Percentiles rank a stretch among this genome's conserved stretches.
Evolutionary conservation across 1,140 invertebrate species (phyloP).

Genomic region (Glomeris maerens): DNA sequence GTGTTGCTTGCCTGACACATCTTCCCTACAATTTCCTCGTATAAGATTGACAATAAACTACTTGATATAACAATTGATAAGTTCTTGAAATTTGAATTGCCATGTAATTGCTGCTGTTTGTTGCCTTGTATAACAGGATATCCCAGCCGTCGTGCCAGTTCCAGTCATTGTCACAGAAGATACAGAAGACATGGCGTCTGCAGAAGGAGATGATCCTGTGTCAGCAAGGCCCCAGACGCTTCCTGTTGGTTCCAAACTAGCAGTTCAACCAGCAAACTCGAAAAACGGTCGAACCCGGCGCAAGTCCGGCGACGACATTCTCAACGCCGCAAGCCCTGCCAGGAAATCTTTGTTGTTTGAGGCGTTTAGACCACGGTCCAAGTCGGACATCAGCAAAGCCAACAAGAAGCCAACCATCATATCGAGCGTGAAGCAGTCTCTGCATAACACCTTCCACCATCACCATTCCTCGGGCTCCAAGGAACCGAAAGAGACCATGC

Average conservation of each 20-base stretch:
- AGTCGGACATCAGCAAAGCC: constrained; percentile 53
- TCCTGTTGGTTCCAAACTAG: background rate
- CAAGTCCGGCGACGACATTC: constrained; percentile 35
- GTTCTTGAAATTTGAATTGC: no score
- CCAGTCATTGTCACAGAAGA: constrained; percentile 11
- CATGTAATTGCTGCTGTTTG: no score
- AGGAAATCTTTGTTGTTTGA: constrained; percentile 46
- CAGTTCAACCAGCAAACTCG: background rate
- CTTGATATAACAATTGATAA: no score
- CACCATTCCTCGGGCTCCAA: constrained; percentile 18
- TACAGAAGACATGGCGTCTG: background rate
- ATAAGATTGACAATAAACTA: no score
- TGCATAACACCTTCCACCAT: constrained; percentile 34
- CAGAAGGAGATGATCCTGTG: constrained; percentile 1
- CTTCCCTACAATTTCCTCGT: no score
- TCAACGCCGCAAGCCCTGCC: constrained; percentile 17
- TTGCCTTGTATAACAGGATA: constrained; percentile 8
- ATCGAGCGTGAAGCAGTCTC: constrained; percentile 58
- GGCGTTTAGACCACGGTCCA: constrained; percentile 63
- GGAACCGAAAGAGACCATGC: constrained; percentile 2
- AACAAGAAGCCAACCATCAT: constrained; percentile 52
- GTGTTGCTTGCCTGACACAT: no score
- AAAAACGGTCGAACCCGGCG: constrained; percentile 22
- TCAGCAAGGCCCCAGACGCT: background rate
- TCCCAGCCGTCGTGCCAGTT: background rate